A percentile compares a stretch with the other conserved stretches of the same genome.
phyloP scores from a whole-genome alignment of 2,888 invertebrate genomes.

The Diarsia mendica region DNA sequence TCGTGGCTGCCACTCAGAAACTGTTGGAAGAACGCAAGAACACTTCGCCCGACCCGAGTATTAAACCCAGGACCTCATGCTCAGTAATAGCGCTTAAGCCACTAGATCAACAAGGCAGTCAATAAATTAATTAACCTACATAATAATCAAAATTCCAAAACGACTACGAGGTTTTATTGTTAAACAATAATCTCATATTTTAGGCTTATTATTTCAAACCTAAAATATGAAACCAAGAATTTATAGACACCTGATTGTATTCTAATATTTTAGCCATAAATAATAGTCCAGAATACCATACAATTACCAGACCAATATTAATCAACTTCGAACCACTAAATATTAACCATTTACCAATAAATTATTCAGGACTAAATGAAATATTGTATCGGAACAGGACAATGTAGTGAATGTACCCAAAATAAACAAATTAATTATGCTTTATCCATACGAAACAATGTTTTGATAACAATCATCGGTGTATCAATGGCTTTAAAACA shows the following conservation, averaged over 20 bases:
- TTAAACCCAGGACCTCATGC: too few species aligned
- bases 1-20: too few species aligned
- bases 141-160: not conserved
- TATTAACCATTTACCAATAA: conserved; percentile 52
- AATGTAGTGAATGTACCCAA: conserved; percentile 48
- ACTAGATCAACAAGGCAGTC: too few species aligned
- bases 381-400: conserved; percentile 22
- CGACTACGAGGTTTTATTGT: not conserved
- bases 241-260: conserved; percentile 36
- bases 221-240: conserved; percentile 31
- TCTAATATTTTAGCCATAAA: conserved; percentile 34
- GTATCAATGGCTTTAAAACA: conserved; percentile 56
- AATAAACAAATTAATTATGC: conserved; percentile 55
- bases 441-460: conserved; percentile 47
- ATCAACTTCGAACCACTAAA: conserved; percentile 42
- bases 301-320: conserved; percentile 42
- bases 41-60: too few species aligned
- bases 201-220: conserved; percentile 2
- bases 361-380: conserved; percentile 54
- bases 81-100: too few species aligned
- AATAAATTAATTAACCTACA: not conserved
- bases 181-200: not conserved
- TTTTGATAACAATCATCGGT: conserved; percentile 60
- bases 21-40: too few species aligned
- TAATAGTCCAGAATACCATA: conserved; percentile 25